A percentile compares a stretch with the other conserved stretches of the same genome.
phyloP scores from a whole-genome alignment of 1,140 invertebrate species.

The Zaprionus ornatus region DNA sequence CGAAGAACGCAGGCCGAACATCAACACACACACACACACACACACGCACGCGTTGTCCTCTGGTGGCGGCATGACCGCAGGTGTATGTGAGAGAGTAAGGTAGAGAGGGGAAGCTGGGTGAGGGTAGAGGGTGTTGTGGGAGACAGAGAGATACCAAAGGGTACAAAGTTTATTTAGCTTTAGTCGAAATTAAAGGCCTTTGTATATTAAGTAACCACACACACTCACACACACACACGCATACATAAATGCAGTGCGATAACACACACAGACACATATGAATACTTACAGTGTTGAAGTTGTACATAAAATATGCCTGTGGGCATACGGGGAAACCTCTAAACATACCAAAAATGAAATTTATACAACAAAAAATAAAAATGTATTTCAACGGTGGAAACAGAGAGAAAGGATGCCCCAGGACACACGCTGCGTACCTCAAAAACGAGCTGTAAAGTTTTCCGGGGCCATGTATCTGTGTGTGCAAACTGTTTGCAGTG shows the following conservation, averaged over 20 bases:
- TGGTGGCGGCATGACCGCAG: conserved; percentile 76
- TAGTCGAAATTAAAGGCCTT: conserved; percentile 80
- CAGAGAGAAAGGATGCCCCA: conserved; percentile 61
- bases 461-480: conserved; percentile 13
- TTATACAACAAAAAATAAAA: conserved; percentile 71
- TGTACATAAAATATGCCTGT: conserved; percentile 77
- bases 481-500: neutral
- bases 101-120: neutral
- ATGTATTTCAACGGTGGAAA: conserved; percentile 51
- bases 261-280: conserved; percentile 38
- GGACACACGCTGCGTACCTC: conserved; percentile 71
- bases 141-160: conserved; percentile 69
- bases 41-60: conserved; percentile 52
- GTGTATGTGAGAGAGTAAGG: conserved; percentile 45
- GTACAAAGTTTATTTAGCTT: conserved; percentile 82
- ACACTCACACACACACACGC: conserved; percentile 24
- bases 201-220: conserved; percentile 78
- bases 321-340: conserved; percentile 67
- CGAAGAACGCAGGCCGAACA: conserved; percentile 76
- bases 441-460: conserved; percentile 79
- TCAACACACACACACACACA: conserved; percentile 55
- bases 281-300: conserved; percentile 75
- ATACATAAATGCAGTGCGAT: conserved; percentile 74
- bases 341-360: conserved; percentile 82
- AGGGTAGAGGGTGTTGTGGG: conserved; percentile 2